Evolutionary conservation across 2,113 vertebrate species (phyloP).

Genomic region (Sinocyclocheilus anophthalmus): DNA sequence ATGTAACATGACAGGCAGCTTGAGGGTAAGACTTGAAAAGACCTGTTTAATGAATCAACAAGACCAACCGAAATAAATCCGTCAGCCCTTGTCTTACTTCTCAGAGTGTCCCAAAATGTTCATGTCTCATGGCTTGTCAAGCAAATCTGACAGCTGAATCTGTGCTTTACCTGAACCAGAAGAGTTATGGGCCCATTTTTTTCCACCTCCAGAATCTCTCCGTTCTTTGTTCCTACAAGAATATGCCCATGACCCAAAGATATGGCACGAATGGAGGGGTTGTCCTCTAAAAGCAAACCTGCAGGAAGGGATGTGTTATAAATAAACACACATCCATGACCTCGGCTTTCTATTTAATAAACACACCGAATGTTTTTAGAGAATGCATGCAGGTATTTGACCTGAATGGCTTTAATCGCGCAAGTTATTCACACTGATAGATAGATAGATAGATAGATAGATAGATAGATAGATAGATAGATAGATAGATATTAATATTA

Average conservation of each 20-base stretch:
- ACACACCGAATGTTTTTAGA: slow-evolving; percentile 34
- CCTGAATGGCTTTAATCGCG: background rate
- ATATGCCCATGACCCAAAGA: slow-evolving; percentile 97
- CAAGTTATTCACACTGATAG: background rate
- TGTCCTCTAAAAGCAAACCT: slow-evolving; percentile 98
- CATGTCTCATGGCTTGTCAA: background rate
- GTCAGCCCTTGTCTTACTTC: background rate
- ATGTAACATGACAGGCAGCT: slow-evolving; percentile 3
- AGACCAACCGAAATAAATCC: background rate
- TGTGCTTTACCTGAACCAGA: slow-evolving; percentile 72
- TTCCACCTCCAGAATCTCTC: slow-evolving; percentile 97
- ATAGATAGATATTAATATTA: no score
- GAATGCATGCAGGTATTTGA: slow-evolving; percentile 39
- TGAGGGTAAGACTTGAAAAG: background rate
- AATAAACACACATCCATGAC: slow-evolving; percentile 36
- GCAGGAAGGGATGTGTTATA: slow-evolving; percentile 47
- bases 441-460: no score
- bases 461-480: no score
- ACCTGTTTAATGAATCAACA: background rate
- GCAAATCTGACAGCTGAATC: background rate
- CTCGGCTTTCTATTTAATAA: slow-evolving; percentile 6
- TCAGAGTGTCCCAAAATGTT: background rate
- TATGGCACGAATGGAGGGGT: slow-evolving; percentile 99
- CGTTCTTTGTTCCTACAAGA: slow-evolving; percentile 96
- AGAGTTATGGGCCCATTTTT: slow-evolving; percentile 95